Evolutionary conservation across 2,888 invertebrate species (phyloP).

Genomic region (Camponotus fellah): DNA sequence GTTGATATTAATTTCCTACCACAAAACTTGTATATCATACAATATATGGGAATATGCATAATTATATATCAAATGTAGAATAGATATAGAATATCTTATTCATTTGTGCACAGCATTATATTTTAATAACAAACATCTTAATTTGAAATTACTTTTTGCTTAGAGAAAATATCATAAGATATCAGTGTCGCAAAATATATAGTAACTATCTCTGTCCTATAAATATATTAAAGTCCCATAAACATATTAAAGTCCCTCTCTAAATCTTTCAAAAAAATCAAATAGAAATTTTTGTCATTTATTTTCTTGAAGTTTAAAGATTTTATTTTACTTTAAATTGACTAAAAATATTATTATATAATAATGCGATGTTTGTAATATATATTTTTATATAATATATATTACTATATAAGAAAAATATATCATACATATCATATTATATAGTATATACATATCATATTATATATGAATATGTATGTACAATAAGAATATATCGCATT

Average conservation of each 20-base stretch:
- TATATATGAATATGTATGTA: neutral
- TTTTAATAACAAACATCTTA: neutral
- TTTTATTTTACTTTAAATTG: neutral
- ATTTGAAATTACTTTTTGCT: neutral
- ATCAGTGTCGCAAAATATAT: neutral
- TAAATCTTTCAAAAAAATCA: too few relatives aligned
- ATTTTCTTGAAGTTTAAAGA: neutral
- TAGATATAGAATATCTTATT: neutral
- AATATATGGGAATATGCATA: neutral
- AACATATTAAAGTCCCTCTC: too few relatives aligned
- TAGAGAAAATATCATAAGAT: neutral
- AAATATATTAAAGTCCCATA: too few relatives aligned
- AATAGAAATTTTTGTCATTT: too few relatives aligned
- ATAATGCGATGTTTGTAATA: neutral
- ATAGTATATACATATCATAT: too few relatives aligned
- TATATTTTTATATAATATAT: neutral
- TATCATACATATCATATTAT: too few relatives aligned
- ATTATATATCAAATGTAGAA: neutral
- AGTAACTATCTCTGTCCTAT: neutral
- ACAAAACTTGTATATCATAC: neutral
- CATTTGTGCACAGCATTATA: neutral
- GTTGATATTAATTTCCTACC: slow-evolving; percentile 7
- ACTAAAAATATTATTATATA: neutral
- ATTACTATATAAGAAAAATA: too few relatives aligned
- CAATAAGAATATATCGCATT: neutral